These are phyloP conservation scores for Drosophila villosipedis DNA, from an alignment of 2,888 invertebrate species.

Conservation along the genomic window DNA sequence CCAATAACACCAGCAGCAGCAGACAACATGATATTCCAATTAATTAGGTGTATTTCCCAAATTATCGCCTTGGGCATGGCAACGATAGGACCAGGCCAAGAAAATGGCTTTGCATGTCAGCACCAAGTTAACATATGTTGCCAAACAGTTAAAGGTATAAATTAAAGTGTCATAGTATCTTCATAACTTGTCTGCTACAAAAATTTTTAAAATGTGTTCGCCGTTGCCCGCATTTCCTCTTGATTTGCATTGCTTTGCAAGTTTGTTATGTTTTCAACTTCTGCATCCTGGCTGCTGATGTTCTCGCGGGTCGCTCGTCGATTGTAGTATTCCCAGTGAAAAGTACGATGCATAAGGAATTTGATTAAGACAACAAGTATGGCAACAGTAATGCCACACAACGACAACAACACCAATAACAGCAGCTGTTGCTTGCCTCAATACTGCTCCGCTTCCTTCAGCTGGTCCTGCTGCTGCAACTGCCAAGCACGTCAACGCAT, in stretches of 20 bases:
- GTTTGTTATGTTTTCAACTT: slow-evolving; percentile 82
- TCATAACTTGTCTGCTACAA: slow-evolving; percentile 52
- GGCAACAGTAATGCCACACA: slow-evolving; percentile 45
- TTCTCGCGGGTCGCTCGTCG: slow-evolving; percentile 41
- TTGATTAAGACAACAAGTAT: slow-evolving; percentile 75
- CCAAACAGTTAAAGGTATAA: slow-evolving; percentile 26
- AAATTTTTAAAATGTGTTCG: slow-evolving; percentile 45
- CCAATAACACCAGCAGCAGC: slow-evolving; percentile 27
- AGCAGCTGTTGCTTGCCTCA: slow-evolving; percentile 52
- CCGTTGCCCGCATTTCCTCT: slow-evolving; percentile 72
- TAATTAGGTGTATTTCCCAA: slow-evolving; percentile 74
- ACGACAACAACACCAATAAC: slow-evolving; percentile 21
- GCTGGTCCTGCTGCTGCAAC: slow-evolving; percentile 23
- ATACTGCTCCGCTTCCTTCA: slow-evolving; percentile 24
- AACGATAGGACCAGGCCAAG: slow-evolving; percentile 16
- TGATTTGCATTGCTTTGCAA: slow-evolving; percentile 77
- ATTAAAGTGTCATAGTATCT: slow-evolving; percentile 61
- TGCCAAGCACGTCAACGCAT: slow-evolving; percentile 45
- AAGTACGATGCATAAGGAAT: slow-evolving; percentile 75
- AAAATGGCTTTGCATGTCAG: slow-evolving; percentile 56
- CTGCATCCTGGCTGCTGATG: slow-evolving; percentile 63
- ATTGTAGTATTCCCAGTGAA: slow-evolving; percentile 69
- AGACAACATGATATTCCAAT: slow-evolving; percentile 69
- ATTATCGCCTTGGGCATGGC: slow-evolving; percentile 65
- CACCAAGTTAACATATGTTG: slow-evolving; percentile 40